A percentile compares a stretch with the other conserved stretches of the same genome.
phyloP scores from a whole-genome alignment of 1,140 invertebrate genomes.

The Lucilia sericata region DNA sequence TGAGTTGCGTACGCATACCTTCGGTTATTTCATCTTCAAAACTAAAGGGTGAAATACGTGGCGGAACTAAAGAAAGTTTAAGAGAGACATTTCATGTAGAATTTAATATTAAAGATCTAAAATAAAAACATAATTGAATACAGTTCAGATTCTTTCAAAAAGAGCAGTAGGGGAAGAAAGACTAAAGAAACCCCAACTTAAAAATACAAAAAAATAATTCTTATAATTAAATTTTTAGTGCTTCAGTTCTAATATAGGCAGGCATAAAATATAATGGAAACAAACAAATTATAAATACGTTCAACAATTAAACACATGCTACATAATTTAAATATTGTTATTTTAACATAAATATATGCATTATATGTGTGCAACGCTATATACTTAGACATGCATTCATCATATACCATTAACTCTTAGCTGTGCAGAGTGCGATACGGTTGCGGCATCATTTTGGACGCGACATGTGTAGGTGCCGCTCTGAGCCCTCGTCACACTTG shows the following conservation, averaged over 20 bases:
- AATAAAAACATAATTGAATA: conserved; percentile 31
- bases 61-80: conserved; percentile 70
- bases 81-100: conserved; percentile 8
- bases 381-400: conserved; percentile 1
- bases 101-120: conserved; percentile 65
- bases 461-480: conserved; percentile 80
- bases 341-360: background rate
- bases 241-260: no score
- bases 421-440: conserved; percentile 73
- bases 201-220: background rate
- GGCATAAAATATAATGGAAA: no score
- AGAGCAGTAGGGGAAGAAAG: background rate
- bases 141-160: background rate
- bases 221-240: background rate
- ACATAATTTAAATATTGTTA: background rate
- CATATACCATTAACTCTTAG: conserved; percentile 74
- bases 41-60: conserved; percentile 74
- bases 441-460: conserved; percentile 73
- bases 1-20: conserved; percentile 81
- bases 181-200: background rate
- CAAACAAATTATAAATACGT: background rate
- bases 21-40: conserved; percentile 77
- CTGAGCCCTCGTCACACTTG: conserved; percentile 74
- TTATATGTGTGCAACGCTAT: background rate
- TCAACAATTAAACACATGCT: background rate